phyloP scores from a whole-genome alignment of 2,888 invertebrate species.

The Parthenolecanium corni region DNA sequence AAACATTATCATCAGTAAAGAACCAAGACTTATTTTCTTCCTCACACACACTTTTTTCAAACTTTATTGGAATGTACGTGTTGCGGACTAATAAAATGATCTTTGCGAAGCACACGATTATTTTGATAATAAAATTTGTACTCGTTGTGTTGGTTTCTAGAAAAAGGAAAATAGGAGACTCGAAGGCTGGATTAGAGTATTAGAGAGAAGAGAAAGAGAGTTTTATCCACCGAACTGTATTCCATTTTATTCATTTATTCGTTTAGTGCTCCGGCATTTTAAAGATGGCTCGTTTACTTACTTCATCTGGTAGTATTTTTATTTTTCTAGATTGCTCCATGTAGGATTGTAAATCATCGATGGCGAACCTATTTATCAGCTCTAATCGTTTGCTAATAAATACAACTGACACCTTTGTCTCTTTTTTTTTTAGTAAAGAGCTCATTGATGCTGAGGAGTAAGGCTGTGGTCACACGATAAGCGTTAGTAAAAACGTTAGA shows the following conservation, averaged over 20 bases:
- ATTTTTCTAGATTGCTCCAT: background rate
- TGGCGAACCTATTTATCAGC: constrained; percentile 1
- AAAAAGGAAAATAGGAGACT: background rate
- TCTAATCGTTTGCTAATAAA: constrained; percentile 11
- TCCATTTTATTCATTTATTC: constrained; percentile 23
- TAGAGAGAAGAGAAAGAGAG: too few relatives aligned
- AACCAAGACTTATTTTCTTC: background rate
- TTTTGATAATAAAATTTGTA: constrained; percentile 7
- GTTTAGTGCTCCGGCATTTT: constrained; percentile 10
- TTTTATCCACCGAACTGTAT: constrained; percentile 18
- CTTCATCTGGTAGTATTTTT: constrained; percentile 4
- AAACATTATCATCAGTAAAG: constrained; percentile 1
- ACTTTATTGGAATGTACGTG: background rate
- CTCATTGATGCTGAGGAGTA: too few relatives aligned
- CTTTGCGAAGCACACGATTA: constrained; percentile 10
- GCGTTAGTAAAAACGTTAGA: too few relatives aligned
- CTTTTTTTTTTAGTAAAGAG: too few relatives aligned
- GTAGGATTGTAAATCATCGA: constrained; percentile 7
- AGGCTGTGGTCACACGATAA: too few relatives aligned
- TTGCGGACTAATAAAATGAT: constrained; percentile 15
- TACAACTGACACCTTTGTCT: background rate
- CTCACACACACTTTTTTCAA: constrained; percentile 1
- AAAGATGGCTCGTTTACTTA: constrained; percentile 8
- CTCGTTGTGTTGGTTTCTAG: background rate
- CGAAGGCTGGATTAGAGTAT: constrained; percentile 9